Evolutionary conservation across 2,888 invertebrate species (phyloP).

Genomic region (Drosophila kanekoi): DNA sequence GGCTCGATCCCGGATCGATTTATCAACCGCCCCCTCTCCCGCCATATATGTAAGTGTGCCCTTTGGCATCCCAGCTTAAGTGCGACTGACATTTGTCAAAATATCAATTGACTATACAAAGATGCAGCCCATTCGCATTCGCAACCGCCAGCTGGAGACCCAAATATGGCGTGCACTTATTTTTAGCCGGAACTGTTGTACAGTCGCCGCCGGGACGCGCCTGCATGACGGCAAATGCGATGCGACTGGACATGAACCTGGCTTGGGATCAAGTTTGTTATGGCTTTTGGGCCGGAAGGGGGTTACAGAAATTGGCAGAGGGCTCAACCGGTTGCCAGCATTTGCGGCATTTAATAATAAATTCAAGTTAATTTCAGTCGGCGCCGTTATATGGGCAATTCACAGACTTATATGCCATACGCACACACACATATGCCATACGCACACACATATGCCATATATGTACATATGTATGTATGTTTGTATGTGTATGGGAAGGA

Average conservation of each 20-base stretch:
- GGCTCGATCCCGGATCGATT: background rate
- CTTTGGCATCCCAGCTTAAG: slow-evolving; percentile 20
- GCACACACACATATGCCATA: too few species aligned
- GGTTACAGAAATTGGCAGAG: slow-evolving; percentile 22
- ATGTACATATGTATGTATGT: background rate
- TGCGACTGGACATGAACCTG: slow-evolving; percentile 3
- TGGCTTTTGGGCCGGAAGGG: slow-evolving; percentile 11
- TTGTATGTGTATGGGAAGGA: slow-evolving; percentile 7
- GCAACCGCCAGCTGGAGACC: slow-evolving; percentile 7
- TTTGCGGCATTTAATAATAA: slow-evolving; percentile 63
- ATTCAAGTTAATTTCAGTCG: slow-evolving; percentile 70
- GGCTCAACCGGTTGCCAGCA: slow-evolving; percentile 12
- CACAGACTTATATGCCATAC: slow-evolving; percentile 20
- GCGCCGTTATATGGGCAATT: slow-evolving; percentile 75
- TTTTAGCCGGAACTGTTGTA: slow-evolving; percentile 67
- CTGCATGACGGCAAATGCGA: slow-evolving; percentile 30
- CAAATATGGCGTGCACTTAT: slow-evolving; percentile 46
- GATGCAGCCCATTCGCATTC: background rate
- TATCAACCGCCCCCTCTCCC: slow-evolving; percentile 10
- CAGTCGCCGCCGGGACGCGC: slow-evolving; percentile 76
- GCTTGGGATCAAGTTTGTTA: slow-evolving; percentile 15
- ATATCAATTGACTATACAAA: slow-evolving; percentile 36
- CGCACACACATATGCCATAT: too few species aligned
- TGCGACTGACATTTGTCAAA: slow-evolving; percentile 60
- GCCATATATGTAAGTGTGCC: background rate